Conservation (phyloP, 1,140 invertebrate species). For the Colletes gigas region DNA sequence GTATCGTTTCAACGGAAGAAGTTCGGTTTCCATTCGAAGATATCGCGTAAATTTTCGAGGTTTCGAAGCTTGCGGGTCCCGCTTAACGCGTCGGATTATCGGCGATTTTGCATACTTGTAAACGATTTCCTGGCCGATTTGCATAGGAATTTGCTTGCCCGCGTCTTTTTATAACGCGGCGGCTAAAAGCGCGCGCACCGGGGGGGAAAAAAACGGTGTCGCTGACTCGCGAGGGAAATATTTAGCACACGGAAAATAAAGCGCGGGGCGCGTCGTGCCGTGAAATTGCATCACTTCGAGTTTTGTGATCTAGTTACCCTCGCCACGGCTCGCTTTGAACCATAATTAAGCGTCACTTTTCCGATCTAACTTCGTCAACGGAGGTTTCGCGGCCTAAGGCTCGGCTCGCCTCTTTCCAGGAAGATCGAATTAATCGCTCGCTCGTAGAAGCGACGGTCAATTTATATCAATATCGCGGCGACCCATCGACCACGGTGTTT, state of each 20-base stretch:
- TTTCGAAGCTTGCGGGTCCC: constrained; percentile 5
- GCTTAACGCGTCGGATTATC: not conserved
- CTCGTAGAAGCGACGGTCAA: not conserved
- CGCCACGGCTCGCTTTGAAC: not conserved
- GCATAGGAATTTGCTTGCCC: constrained; percentile 10
- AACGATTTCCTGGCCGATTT: constrained; percentile 17
- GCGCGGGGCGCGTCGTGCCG: constrained; percentile 6
- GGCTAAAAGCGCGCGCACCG: not conserved
- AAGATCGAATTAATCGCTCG: not conserved
- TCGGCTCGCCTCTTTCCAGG: not conserved
- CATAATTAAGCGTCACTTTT: constrained; percentile 15
- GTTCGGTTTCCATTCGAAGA: too few relatives aligned
- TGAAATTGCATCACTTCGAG: constrained; percentile 33
- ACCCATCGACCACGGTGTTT: not conserved
- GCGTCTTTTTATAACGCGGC: not conserved
- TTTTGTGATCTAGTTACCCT: constrained; percentile 26
- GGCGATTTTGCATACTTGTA: not conserved
- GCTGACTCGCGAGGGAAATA: constrained; percentile 2
- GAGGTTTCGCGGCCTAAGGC: too few relatives aligned
- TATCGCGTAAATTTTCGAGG: too few relatives aligned
- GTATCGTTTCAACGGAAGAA: too few relatives aligned
- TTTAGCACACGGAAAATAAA: constrained; percentile 27
- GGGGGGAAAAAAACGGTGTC: not conserved
- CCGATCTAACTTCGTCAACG: not conserved
- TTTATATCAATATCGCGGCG: not conserved